phyloP scores from a whole-genome alignment of 2,888 invertebrate species.

The Gisinianus flammeolus region DNA sequence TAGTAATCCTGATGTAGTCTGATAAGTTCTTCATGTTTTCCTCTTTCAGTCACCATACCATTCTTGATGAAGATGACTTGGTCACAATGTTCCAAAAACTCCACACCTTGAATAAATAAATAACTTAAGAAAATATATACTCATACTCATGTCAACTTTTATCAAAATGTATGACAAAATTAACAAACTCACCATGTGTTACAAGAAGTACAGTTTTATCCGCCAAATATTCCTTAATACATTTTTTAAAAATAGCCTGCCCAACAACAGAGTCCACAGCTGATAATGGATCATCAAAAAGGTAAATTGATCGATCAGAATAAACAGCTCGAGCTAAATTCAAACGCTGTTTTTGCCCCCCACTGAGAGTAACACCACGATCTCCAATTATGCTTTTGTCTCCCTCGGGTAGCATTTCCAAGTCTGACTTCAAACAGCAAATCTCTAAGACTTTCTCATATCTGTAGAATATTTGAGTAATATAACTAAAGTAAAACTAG shows the following conservation, averaged over 20 bases:
- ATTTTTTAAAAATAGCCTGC: slow-evolving; percentile 66
- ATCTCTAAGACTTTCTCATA: slow-evolving; percentile 63
- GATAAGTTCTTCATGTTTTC: slow-evolving; percentile 63
- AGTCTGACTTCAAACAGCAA: slow-evolving; percentile 63
- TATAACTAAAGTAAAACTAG: too few relatives aligned
- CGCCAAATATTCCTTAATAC: slow-evolving; percentile 60
- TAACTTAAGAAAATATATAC: not conserved
- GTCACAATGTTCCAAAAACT: slow-evolving; percentile 65
- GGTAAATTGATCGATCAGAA: slow-evolving; percentile 46
- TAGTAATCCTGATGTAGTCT: slow-evolving; percentile 61
- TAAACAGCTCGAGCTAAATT: slow-evolving; percentile 64
- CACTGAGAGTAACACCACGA: slow-evolving; percentile 61
- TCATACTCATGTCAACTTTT: not conserved
- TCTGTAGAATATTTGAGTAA: too few relatives aligned
- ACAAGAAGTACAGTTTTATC: slow-evolving; percentile 62
- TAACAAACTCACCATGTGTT: slow-evolving; percentile 62
- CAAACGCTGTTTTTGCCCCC: slow-evolving; percentile 64
- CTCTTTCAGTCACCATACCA: slow-evolving; percentile 63
- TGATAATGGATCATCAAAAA: slow-evolving; percentile 67
- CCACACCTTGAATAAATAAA: slow-evolving; percentile 46
- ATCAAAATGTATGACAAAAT: not conserved
- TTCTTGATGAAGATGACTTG: slow-evolving; percentile 64
- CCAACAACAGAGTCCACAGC: slow-evolving; percentile 69
- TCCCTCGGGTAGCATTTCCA: slow-evolving; percentile 63
- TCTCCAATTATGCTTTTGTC: slow-evolving; percentile 65